Conservation (phyloP, 2,113 vertebrate genomes). For the Crypturellus undulatus region DNA sequence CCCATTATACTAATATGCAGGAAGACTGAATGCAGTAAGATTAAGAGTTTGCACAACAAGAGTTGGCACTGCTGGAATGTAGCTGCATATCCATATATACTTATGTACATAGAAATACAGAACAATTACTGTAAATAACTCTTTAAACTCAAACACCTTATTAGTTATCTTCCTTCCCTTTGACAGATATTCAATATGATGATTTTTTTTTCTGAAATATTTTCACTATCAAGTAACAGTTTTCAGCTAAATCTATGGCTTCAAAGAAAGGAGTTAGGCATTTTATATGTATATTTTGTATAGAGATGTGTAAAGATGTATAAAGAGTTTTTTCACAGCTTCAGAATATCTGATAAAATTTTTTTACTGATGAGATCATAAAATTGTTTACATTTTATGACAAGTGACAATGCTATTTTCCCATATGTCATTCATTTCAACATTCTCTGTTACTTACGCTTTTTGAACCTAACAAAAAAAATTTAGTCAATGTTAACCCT, state of each 20-base stretch:
- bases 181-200: too few relatives aligned
- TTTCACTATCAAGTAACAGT: background rate
- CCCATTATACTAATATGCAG: background rate
- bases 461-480: background rate
- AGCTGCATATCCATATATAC: background rate
- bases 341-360: background rate
- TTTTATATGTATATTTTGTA: too few relatives aligned
- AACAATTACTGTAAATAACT: background rate
- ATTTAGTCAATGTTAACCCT: background rate
- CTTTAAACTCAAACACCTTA: background rate
- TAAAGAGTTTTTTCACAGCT: background rate
- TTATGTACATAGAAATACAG: background rate
- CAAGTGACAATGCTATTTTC: background rate
- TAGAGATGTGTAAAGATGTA: too few relatives aligned
- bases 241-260: background rate
- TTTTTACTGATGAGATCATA: background rate
- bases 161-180: background rate
- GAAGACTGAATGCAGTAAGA: background rate
- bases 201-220: background rate
- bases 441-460: background rate
- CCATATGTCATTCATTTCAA: background rate
- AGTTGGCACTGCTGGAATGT: background rate
- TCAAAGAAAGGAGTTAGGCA: background rate
- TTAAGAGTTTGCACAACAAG: too few relatives aligned
- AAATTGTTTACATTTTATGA: background rate